Evolutionary conservation across 2,113 vertebrate species (phyloP).

Genomic region (Chamaea fasciata): DNA sequence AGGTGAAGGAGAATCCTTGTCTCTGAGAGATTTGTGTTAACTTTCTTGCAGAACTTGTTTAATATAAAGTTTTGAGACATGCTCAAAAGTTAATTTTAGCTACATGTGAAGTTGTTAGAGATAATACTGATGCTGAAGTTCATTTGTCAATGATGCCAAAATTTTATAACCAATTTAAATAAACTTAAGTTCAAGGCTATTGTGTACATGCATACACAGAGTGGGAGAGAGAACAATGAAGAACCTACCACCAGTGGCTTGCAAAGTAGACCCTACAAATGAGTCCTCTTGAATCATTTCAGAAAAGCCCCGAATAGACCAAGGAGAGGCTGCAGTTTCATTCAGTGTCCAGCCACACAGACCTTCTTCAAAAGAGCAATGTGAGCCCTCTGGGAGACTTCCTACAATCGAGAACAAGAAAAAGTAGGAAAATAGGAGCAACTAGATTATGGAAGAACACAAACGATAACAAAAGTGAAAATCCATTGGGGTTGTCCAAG

Average conservation of each 20-base stretch:
- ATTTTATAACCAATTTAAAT: neutral
- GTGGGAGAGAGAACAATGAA: neutral
- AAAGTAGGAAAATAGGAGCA: neutral
- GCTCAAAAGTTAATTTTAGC: neutral
- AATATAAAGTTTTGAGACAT: neutral
- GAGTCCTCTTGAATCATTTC: conserved; percentile 36
- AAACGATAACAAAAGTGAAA: neutral
- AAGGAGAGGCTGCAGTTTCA: conserved; percentile 57
- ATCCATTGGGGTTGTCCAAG: neutral
- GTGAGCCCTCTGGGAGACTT: conserved; percentile 74
- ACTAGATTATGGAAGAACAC: neutral
- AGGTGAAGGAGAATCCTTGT: neutral
- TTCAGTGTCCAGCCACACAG: conserved; percentile 80
- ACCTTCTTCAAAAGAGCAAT: conserved; percentile 84
- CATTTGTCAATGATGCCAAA: neutral
- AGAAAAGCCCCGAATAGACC: conserved; percentile 71
- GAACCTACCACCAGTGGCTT: conserved; percentile 75
- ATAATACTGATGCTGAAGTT: neutral
- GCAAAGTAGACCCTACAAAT: conserved; percentile 71
- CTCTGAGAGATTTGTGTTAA: neutral
- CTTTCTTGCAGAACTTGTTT: neutral
- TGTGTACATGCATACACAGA: neutral
- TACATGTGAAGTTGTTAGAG: neutral
- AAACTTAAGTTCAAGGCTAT: neutral
- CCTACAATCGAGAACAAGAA: conserved; percentile 41